Base-by-base conservation (phyloP, 1,140 invertebrate genomes). In the Ruditapes philippinarum region DNA sequence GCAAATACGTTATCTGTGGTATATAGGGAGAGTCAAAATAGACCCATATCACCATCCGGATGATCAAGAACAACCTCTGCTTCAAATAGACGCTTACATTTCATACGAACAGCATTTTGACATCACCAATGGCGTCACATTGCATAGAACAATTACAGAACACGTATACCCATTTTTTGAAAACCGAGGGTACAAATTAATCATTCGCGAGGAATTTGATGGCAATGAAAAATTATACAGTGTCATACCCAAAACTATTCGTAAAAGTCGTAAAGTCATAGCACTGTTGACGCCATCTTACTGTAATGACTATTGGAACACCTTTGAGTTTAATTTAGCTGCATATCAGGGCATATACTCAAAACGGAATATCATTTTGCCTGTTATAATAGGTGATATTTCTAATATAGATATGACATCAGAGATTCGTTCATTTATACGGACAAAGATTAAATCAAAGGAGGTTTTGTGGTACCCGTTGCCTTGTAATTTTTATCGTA, bases 241-340 rank as follows among this genome's bases (percentile, higher is more conserved):
- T 40, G 68, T 42, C 31, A 85, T 74, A 5, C 19, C 82, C 19
- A 12, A 54, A 33, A 33, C 65, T 4, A 12, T 85, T 1, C 11
- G 54, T 19, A 49, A 49, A 17, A 51, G 62, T 19, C 40, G 45
- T 22, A 85, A 85, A 60, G 65, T 85, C 14, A 31, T 73, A 7
- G 70, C 31, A 9, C 33, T 85, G 11, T 25, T 85, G 5, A 51
- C 82, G 22, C 31, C 31, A 1, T 17, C 19, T 1, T 76, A 85
- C 38, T 73, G 70, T 22, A 40, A 54, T 0, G 42, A 85, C 28
- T 54, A 45, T 36, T 74, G 65, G 70, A 85, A 73, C 22, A 74
- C n/a, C 1, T 85, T 85, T 62, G 65, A 85, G 40, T 85, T 85
- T 25, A 85, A 85, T 40, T 74, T 85, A 57, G 70, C 70, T 11